phyloP scores from a whole-genome alignment of 2,888 invertebrate species.

The Aspidiotus rigidus region DNA sequence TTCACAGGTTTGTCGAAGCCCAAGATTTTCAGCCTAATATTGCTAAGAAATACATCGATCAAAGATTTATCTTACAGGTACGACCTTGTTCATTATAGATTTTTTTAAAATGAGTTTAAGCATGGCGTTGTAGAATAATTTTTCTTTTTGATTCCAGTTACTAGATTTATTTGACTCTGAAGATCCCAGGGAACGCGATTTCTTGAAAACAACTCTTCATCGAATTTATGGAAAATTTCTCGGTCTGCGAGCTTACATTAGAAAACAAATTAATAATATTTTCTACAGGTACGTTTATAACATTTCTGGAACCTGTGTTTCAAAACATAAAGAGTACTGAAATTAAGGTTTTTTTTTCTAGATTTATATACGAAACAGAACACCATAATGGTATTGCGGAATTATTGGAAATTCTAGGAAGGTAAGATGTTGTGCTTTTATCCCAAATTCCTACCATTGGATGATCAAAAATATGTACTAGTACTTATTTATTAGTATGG shows the following conservation, averaged over 20 bases:
- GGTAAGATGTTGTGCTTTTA: conserved; percentile 44
- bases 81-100: background rate
- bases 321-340: background rate
- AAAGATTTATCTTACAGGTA: conserved; percentile 88
- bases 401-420: conserved; percentile 89
- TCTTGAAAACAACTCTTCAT: conserved; percentile 94
- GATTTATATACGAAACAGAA: conserved; percentile 98
- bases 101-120: background rate
- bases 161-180: conserved; percentile 94
- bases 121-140: background rate
- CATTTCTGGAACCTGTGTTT: background rate
- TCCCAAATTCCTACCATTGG: no score
- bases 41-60: conserved; percentile 89
- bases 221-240: conserved; percentile 97
- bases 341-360: conserved; percentile 42
- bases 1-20: conserved; percentile 75
- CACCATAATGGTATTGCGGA: conserved; percentile 97
- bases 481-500: no score
- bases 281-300: conserved; percentile 60
- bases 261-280: conserved; percentile 97
- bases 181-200: conserved; percentile 92
- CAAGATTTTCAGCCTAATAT: conserved; percentile 85
- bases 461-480: no score
- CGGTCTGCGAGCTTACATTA: conserved; percentile 88
- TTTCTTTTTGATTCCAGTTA: conserved; percentile 50